Evolutionary conservation across 2,888 invertebrate genomes (phyloP).

Genomic region (Plebejus argus): DNA sequence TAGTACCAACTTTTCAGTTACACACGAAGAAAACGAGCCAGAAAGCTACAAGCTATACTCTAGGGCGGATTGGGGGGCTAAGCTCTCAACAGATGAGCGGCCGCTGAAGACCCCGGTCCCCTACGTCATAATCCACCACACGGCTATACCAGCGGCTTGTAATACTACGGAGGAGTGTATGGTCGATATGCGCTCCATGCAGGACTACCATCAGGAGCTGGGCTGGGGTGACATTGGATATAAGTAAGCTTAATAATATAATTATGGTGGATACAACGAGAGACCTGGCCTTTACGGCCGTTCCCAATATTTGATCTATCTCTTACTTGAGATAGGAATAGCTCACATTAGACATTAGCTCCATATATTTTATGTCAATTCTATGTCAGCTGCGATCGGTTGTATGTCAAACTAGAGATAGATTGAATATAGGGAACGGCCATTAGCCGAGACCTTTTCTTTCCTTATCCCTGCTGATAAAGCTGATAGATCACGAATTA

Average conservation of each 20-base stretch:
- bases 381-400: no score
- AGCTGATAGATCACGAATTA: no score
- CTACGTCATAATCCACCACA: constrained; percentile 87
- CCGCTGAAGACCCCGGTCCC: constrained; percentile 81
- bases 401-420: no score
- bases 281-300: no score
- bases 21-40: background rate
- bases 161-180: constrained; percentile 74
- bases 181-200: constrained; percentile 83
- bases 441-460: no score
- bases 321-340: no score
- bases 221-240: constrained; percentile 87
- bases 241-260: constrained; percentile 64
- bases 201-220: constrained; percentile 81
- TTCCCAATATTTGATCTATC: no score
- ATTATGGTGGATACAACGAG: background rate
- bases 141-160: constrained; percentile 83
- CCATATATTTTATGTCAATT: no score
- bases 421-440: no score
- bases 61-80: constrained; percentile 82
- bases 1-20: background rate
- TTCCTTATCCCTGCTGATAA: no score
- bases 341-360: no score
- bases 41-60: constrained; percentile 50
- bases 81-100: constrained; percentile 63